Evolutionary conservation across 2,797 vertebrate species (phyloP), one percentile per base, ranked within the genome.

Genomic region (Poeciliopsis turneri): DNA sequence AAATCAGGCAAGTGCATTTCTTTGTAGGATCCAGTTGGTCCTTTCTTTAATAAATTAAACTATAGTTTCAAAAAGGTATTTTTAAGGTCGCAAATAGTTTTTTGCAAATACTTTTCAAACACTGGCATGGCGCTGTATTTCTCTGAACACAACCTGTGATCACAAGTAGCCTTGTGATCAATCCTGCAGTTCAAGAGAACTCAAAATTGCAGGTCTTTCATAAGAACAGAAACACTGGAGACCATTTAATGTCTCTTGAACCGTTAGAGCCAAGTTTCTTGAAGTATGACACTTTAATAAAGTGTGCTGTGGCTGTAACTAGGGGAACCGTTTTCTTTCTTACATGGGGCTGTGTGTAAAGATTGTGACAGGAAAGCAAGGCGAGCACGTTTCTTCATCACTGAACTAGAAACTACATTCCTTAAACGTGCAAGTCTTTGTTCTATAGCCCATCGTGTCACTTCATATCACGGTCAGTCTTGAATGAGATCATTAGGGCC

Each of bases 191-290:
- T 78, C 13, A 71, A 36, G 41, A 13, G 57, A 64, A 33, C 5
- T 25, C 28, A 72, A 69, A 78, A 23, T 43, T 49, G 41, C n/a
- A 16, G 39, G 57, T 66, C 33, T 73, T 78, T 77, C n/a, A 53
- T 12, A 12, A 18, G 10, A 72, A 82, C 18, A 51, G 68, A 77
- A 84, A 76, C 73, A 71, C 18, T 16, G 8, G 57, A 51, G 33
- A 76, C 49, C 47, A 11, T 59, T 77, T 7, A 45, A 77, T 71
- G 79, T 76, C 28, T 70, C 36, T 85, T 64, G 7, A 28, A 64
- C 55, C 20, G 69, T 77, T 82, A 18, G 0, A 78, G 69, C 53
- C 72, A 82, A 45, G 79, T 84, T 83, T 73, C 20, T 18, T 7
- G 18, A 79, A 74, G 33, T 70, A n/a, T 53, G 49, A n/a, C 25